Conservation (phyloP, 2,888 invertebrate genomes). For the Ceratothoa steindachneri region DNA sequence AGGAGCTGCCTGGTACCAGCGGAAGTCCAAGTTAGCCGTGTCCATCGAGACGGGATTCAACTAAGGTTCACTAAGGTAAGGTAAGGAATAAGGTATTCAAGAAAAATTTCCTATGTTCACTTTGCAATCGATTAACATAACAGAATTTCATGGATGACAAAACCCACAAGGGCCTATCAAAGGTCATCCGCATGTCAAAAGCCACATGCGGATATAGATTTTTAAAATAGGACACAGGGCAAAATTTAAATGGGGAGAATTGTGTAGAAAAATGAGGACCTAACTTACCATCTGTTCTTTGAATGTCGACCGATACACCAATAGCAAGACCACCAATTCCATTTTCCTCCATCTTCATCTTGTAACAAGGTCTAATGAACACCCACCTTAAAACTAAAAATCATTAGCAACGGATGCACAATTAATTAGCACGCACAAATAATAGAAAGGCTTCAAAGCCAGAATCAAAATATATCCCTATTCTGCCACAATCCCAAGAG, state of each 20-base stretch:
- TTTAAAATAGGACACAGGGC: not conserved
- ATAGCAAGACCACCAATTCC: slow-evolving; percentile 38
- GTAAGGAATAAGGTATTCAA: too few species aligned
- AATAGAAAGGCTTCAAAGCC: not conserved
- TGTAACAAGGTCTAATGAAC: not conserved
- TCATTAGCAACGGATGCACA: not conserved
- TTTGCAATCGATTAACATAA: too few species aligned
- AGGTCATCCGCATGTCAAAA: too few species aligned
- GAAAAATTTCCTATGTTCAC: too few species aligned
- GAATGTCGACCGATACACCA: slow-evolving; percentile 41
- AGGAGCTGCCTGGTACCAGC: too few species aligned
- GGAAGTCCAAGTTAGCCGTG: too few species aligned
- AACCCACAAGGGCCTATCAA: too few species aligned
- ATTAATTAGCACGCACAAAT: not conserved
- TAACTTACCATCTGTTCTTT: slow-evolving; percentile 47
- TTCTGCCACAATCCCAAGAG: not conserved
- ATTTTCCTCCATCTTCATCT: slow-evolving; percentile 46
- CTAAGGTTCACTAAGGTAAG: too few species aligned
- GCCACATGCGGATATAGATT: not conserved
- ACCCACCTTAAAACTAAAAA: not conserved
- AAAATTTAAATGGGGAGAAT: not conserved
- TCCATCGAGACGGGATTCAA: too few species aligned
- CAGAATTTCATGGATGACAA: too few species aligned
- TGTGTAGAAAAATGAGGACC: not conserved
- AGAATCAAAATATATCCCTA: not conserved